Evolutionary conservation across 2,113 vertebrate genomes (phyloP), one percentile per base, ranked within the genome.

Genomic region (Sorex araneus): DNA sequence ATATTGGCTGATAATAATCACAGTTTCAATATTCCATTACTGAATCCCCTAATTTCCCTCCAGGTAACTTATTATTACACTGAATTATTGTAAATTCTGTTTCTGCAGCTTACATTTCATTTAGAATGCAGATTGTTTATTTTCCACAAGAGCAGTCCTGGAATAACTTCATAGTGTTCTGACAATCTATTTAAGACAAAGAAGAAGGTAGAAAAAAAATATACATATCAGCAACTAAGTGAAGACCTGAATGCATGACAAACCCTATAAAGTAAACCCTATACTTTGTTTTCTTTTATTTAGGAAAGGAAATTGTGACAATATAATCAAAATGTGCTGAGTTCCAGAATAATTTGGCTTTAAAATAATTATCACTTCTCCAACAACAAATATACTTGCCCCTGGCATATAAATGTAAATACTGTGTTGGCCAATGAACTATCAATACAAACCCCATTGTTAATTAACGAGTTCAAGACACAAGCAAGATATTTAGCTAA

Each of bases 81-180:
- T 30, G 71, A 96, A 84, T 77, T 67, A 50, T 71, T 90, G n/a
- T 77, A 87, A 95, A 95, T 97, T 97, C 45, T 57, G 12, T 94
- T 94, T 96, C 87, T 93, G 32, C 78, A 89, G 89, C 91, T 97
- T 30, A 75, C 2, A 67, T 70, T 93, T 90, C 75, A 95, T 32
- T 64, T 94, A 80, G 80, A 86, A 83, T 95, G 78, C n/a, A 95
- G 89, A 96, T 94, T 98, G 78, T 95, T 95, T 93, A 73, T 97
- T 93, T 97, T 97, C 94, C 84, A 70, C 89, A 95, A 96, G 90
- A 78, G 12, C 96, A 91, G 83, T 32, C 80, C 76, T 97, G 92
- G 94, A 97, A 96, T 96, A 95, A 82, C 70, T 96, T 69, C 95
- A 94, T 91, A 96, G 90, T 84, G 60, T 92, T 96, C 94, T 97